phyloP scores from a whole-genome alignment of 2,113 vertebrate species.

The Atrichornis clamosus region DNA sequence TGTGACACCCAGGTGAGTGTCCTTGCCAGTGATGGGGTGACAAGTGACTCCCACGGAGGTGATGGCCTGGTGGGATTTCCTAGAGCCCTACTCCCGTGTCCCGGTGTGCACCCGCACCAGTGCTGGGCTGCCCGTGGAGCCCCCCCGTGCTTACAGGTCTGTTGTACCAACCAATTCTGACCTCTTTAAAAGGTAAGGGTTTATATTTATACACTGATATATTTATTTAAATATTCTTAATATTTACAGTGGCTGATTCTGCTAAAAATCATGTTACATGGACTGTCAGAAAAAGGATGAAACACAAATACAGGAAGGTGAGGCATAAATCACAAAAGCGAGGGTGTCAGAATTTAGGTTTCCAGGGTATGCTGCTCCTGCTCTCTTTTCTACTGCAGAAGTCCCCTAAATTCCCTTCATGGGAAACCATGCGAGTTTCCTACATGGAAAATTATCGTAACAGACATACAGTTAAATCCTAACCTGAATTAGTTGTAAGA shows the following conservation, averaged over 20 bases:
- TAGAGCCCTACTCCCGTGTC: accelerated
- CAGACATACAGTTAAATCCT: neutral
- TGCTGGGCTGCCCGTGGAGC: neutral
- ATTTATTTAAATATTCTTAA: constrained; percentile 45
- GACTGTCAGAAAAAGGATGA: neutral
- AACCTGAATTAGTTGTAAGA: constrained; percentile 38
- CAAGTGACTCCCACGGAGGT: neutral
- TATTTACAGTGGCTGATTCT: constrained; percentile 42
- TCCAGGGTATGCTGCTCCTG: neutral
- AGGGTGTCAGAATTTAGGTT: constrained; percentile 7
- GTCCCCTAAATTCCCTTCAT: constrained; percentile 1
- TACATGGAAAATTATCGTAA: neutral
- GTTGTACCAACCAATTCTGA: neutral
- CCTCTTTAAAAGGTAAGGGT: constrained; percentile 4
- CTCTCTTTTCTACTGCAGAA: neutral
- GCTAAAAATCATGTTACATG: constrained; percentile 1
- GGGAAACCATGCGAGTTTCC: constrained; percentile 28
- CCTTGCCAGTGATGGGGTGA: neutral
- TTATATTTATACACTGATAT: neutral
- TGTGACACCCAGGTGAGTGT: neutral
- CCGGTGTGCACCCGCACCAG: accelerated
- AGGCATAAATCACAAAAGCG: constrained; percentile 3
- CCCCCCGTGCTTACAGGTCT: neutral
- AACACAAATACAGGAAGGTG: neutral
- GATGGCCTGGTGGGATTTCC: neutral